These are phyloP conservation scores for Montipora foliosa DNA, from an alignment of 64 coral and sea anemone species.

Conservation along the genomic window DNA sequence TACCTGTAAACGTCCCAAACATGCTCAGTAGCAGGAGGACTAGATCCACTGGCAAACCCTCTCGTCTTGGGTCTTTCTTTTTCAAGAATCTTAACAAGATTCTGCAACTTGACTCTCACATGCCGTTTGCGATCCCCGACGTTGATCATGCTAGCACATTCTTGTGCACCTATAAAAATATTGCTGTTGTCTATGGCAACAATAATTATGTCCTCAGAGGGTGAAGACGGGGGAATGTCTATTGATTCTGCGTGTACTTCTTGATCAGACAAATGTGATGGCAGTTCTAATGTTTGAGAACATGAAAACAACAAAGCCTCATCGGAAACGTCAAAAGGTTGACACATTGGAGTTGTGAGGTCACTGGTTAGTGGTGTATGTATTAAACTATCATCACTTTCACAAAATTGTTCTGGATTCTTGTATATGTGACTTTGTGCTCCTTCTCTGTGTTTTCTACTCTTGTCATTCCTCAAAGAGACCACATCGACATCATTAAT, in stretches of 20 bases:
- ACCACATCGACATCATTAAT: neutral
- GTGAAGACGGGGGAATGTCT: neutral
- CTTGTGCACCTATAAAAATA: conserved; percentile 98
- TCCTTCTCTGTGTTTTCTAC: neutral
- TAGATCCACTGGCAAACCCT: conserved; percentile 89
- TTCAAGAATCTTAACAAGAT: conserved; percentile 93
- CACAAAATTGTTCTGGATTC: neutral
- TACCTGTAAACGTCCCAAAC: conserved; percentile 99
- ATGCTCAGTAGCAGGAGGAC: conserved; percentile 93
- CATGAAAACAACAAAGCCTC: neutral
- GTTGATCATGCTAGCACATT: conserved; percentile 85
- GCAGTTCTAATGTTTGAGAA: neutral
- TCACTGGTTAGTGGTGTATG: neutral
- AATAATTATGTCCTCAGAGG: conserved; percentile 23
- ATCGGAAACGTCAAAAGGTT: neutral
- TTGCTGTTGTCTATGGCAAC: conserved; percentile 97
- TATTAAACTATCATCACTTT: neutral
- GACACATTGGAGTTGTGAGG: neutral
- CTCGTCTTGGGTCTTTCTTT: conserved; percentile 68
- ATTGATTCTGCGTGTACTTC: neutral
- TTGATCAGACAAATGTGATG: neutral
- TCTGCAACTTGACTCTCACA: conserved; percentile 93
- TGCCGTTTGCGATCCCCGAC: conserved; percentile 84
- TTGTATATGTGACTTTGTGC: neutral
- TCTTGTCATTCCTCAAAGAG: neutral